Evolutionary conservation across 2,113 vertebrate genomes (phyloP), one percentile per base, ranked within the genome.

Genomic region (Trachemys scripta): DNA sequence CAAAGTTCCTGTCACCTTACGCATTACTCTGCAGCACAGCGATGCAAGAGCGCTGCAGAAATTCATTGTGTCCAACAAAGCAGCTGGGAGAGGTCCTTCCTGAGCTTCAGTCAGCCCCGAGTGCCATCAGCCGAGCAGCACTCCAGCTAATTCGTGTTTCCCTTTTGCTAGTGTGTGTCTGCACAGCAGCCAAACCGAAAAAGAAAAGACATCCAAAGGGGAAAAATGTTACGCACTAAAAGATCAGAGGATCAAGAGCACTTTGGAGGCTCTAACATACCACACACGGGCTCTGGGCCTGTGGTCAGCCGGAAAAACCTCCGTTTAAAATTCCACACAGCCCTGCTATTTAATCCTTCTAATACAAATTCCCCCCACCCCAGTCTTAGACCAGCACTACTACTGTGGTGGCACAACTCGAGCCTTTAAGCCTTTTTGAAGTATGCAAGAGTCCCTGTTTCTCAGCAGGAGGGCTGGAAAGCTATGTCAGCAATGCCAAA

Each of bases 291-390:
- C 95, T 97, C 95, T 92, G 94, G 96, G 96, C 94, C 97, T 98
- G 97, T 97, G 96, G 97, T 98, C 97, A 97, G 97, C 97, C 94
- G 96, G 96, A 97, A 98, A 80, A 98, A 98, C 96, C 97, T 96
- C 96, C 97, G 98, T 98, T 98, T 98, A 98, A 98, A 98, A 98
- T 98, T 98, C 97, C 98, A 97, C 96, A 97, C 96, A 97, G 95
- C 95, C 97, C 98, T 98, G 98, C 94, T 97, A 97, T 97, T 98
- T 98, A 98, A 98, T 98, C 98, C 97, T 96, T 97, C 97, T 97
- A 97, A 97, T 97, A 94, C 98, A 98, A 97, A 98, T 97, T 98
- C 97, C 96, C 97, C 93, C 94, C 96, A 94, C 95, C 96, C 96
- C 96, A 92, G 95, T 95, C 96, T 94, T 96, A 97, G 93, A 92